Percentiles rank a stretch among this genome's conserved stretches.
Conservation (phyloP, 64 coral and sea anemone genomes). For the Montipora foliosa region DNA sequence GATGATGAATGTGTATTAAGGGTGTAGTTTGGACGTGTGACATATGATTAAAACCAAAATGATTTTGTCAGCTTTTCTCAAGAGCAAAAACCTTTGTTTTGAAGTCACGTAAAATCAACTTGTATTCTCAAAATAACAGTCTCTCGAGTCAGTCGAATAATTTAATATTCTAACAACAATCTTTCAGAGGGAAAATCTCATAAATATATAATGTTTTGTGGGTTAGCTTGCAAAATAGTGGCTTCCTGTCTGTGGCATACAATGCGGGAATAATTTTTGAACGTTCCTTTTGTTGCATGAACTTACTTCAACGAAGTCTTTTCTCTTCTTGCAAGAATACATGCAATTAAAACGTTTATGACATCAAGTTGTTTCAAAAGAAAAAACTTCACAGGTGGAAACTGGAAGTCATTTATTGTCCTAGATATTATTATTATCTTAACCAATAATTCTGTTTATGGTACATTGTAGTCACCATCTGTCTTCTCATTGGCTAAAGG, state of each 20-base stretch:
- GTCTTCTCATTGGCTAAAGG: too few species aligned
- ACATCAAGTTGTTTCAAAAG: too few species aligned
- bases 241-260: not conserved
- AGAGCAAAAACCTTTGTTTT: not conserved
- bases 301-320: too few species aligned
- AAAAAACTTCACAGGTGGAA: too few species aligned
- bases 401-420: too few species aligned
- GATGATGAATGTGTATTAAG: not conserved
- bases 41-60: not conserved
- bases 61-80: not conserved
- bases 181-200: not conserved
- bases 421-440: too few species aligned
- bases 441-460: too few species aligned
- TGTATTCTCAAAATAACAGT: not conserved
- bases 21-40: not conserved
- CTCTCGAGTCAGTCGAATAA: not conserved
- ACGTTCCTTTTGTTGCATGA: not conserved
- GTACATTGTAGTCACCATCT: too few species aligned
- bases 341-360: too few species aligned
- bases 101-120: not conserved
- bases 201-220: slow-evolving; percentile 13
- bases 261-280: not conserved
- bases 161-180: not conserved
- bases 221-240: slow-evolving; percentile 18
- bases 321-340: too few species aligned